Evolutionary conservation across 2,113 vertebrate species (phyloP).

Genomic region (Morone chrysops): DNA sequence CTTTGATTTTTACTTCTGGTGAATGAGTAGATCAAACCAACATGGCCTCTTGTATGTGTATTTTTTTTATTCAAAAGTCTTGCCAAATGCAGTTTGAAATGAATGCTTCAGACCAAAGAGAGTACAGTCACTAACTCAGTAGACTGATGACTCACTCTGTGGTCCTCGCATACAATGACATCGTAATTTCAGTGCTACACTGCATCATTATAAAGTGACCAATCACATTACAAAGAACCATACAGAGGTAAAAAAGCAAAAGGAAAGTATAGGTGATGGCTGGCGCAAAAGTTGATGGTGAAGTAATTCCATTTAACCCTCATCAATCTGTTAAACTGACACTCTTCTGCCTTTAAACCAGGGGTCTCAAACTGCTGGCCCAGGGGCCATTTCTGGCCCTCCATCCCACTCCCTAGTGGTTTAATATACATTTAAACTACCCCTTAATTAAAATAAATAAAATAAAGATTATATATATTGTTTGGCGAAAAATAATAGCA

Average conservation of each 20-base stretch:
- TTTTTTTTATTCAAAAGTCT: too few species aligned
- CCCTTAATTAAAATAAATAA: too few species aligned
- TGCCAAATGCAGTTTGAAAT: neutral
- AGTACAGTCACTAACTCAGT: neutral
- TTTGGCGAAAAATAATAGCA: too few species aligned
- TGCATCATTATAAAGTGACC: slow-evolving; percentile 13
- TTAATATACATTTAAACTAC: too few species aligned
- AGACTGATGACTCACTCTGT: slow-evolving; percentile 15
- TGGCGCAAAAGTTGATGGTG: slow-evolving; percentile 8
- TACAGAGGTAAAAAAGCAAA: neutral
- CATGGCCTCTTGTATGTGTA: neutral
- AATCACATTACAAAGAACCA: slow-evolving; percentile 20
- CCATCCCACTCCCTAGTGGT: too few species aligned
- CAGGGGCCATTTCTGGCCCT: too few species aligned
- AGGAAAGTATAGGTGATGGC: neutral
- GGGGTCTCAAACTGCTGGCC: too few species aligned
- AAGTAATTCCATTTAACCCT: too few species aligned
- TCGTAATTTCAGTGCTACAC: slow-evolving; percentile 5
- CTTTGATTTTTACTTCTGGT: neutral
- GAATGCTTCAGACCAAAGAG: neutral
- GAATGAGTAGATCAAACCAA: neutral
- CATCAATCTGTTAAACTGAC: too few species aligned
- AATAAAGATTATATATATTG: too few species aligned
- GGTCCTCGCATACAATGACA: slow-evolving; percentile 1
- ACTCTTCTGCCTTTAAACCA: too few species aligned